A percentile compares a stretch with the other conserved stretches of the same genome.
Evolutionary conservation across 1,140 invertebrate species (phyloP).

Genomic region (Protaetia brevitarsis): DNA sequence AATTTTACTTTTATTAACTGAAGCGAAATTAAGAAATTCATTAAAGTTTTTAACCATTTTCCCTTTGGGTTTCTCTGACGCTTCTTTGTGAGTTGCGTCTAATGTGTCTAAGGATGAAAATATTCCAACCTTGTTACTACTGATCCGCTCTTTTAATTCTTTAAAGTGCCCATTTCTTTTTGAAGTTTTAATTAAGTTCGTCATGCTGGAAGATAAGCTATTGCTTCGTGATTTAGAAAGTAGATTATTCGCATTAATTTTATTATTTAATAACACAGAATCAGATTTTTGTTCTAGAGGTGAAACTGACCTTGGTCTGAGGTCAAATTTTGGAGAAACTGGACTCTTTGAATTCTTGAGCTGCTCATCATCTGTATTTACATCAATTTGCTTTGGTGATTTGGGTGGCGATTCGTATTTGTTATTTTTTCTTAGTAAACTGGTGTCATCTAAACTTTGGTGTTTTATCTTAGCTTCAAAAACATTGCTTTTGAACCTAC

Average conservation of each 20-base stretch:
- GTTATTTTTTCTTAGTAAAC: slow-evolving; percentile 40
- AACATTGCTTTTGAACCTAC: slow-evolving; percentile 47
- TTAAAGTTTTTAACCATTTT: slow-evolving; percentile 80
- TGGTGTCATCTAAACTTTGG: slow-evolving; percentile 62
- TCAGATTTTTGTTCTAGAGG: slow-evolving; percentile 46
- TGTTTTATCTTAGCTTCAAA: slow-evolving; percentile 50
- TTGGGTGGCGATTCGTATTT: slow-evolving; percentile 33
- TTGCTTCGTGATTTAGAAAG: slow-evolving; percentile 35
- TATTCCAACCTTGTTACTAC: slow-evolving; percentile 48
- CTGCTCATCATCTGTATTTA: background rate
- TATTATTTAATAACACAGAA: slow-evolving; percentile 43
- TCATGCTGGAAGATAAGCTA: slow-evolving; percentile 46
- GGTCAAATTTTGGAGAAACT: slow-evolving; percentile 32
- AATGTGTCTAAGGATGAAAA: slow-evolving; percentile 56
- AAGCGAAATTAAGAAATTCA: slow-evolving; percentile 75
- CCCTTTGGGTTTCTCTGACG: slow-evolving; percentile 44
- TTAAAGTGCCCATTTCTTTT: slow-evolving; percentile 52
- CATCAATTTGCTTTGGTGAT: slow-evolving; percentile 28
- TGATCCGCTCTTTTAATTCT: slow-evolving; percentile 54
- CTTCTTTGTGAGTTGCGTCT: slow-evolving; percentile 44
- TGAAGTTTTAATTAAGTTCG: slow-evolving; percentile 42
- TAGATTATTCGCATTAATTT: slow-evolving; percentile 39
- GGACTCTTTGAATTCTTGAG: background rate
- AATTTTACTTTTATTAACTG: slow-evolving; percentile 59
- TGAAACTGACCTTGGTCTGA: slow-evolving; percentile 42